Evolutionary conservation across 2,797 vertebrate species (phyloP), one percentile per base, ranked within the genome.

Genomic region (Gouania willdenowi): DNA sequence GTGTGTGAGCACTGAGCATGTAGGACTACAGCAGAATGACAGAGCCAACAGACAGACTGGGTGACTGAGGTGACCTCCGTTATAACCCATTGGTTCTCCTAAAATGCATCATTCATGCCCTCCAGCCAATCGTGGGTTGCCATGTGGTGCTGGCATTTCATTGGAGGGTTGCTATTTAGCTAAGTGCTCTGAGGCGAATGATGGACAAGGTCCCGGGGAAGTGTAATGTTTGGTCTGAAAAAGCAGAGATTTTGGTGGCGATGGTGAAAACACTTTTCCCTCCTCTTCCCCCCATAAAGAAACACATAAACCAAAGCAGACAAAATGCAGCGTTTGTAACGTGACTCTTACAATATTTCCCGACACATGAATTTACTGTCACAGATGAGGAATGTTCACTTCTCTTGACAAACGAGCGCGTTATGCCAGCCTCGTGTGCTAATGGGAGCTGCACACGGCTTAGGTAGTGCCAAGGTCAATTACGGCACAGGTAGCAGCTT

Each of bases 91-190:
- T 89, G 88, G 88, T 70, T 71, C 65, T 57, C 76, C 55, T 11
- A 63, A 71, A 65, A 72, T 65, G 73, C 84, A 86, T 87, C 83
- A 84, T 66, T 83, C 70, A 47, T 58, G 65, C 68, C 82, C 68
- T 71, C 27, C 62, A 81, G 76, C 89, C 88, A 89, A 91, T 90
- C 78, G 44, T 5, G 24, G 47, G 50, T 64, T 86, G 88, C 88
- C 89, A 82, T 89, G 86, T 91, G 85, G 74, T 64, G 76, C 71
- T 40, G 61, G 41, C 40, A 38, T 75, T 71, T 86, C 73, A 88
- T 87, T 88, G 87, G 85, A 83, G 62, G 60, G 62, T 59, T 63
- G 77, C 60, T 77, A 81, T 86, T 90, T 87, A 87, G 80, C 80
- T 83, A 80, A 86, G 76, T 77, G 85, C 74, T 82, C 64, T 77